These are phyloP conservation scores for Pantala flavescens DNA, from an alignment of 1,140 invertebrate genomes.

Conservation along the genomic window DNA sequence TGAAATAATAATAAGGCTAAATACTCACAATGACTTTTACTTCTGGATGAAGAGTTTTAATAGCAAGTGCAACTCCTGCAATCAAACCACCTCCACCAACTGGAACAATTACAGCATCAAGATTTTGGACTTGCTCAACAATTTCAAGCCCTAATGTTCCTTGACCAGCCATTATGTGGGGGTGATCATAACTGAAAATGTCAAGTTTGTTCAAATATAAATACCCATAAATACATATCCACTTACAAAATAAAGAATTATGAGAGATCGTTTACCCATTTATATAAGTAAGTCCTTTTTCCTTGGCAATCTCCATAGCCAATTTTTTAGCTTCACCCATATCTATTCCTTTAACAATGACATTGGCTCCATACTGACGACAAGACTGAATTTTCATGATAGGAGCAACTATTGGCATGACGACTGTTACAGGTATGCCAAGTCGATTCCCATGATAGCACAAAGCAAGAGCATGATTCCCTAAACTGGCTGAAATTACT, in stretches of 20 bases:
- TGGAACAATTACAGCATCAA: conserved; percentile 70
- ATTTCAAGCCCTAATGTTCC: conserved; percentile 89
- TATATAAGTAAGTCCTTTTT: conserved; percentile 65
- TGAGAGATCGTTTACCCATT: conserved; percentile 53
- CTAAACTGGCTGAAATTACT: conserved; percentile 84
- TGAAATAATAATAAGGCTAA: too few species aligned
- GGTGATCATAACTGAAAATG: conserved; percentile 70
- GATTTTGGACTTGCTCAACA: conserved; percentile 65
- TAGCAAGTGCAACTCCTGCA: conserved; percentile 73
- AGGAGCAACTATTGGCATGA: conserved; percentile 84
- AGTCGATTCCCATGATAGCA: conserved; percentile 76
- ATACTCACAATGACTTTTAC: conserved; percentile 59
- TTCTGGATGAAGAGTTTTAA: conserved; percentile 72
- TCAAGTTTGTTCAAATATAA: not conserved
- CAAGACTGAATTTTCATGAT: conserved; percentile 91
- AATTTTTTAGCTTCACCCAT: conserved; percentile 75
- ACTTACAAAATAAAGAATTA: not conserved
- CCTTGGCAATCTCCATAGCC: conserved; percentile 62
- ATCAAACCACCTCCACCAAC: conserved; percentile 84
- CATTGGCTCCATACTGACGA: conserved; percentile 67
- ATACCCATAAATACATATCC: too few species aligned
- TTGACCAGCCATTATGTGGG: conserved; percentile 85
- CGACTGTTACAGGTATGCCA: conserved; percentile 75
- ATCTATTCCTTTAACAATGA: conserved; percentile 71
- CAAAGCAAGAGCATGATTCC: conserved; percentile 83